These are phyloP conservation scores for Antheraea assamensis DNA, from an alignment of 2,888 invertebrate genomes.

Conservation along the genomic window DNA sequence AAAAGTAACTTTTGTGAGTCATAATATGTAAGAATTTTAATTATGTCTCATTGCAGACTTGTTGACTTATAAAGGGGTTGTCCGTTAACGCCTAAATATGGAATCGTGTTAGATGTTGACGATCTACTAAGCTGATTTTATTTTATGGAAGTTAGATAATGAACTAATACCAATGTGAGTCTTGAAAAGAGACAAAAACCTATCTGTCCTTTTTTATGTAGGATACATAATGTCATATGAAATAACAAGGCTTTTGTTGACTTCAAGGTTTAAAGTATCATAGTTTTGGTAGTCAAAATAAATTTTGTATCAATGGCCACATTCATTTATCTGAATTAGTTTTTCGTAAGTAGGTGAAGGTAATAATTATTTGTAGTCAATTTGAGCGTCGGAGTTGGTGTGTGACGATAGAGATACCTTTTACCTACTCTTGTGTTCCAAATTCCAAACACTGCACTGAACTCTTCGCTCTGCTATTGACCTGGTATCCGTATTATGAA, in stretches of 20 bases:
- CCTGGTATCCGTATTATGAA: no score
- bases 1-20: not conserved
- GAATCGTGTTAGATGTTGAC: not conserved
- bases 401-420: no score
- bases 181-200: not conserved
- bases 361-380: not conserved
- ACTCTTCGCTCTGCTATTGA: no score
- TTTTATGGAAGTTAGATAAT: not conserved
- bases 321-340: not conserved
- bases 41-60: not conserved
- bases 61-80: not conserved
- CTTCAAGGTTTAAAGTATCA: not conserved
- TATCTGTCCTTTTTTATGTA: not conserved
- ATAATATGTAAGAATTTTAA: constrained; percentile 2
- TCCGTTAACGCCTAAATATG: not conserved
- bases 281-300: not conserved
- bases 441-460: no score
- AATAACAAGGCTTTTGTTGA: not conserved
- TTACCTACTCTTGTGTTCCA: no score
- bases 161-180: not conserved
- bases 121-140: not conserved
- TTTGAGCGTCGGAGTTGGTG: no score
- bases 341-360: constrained; percentile 1
- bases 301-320: not conserved
- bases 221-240: no score